These are phyloP conservation scores for Donacobius atricapilla DNA, from an alignment of 2,113 vertebrate species.

Conservation along the genomic window DNA sequence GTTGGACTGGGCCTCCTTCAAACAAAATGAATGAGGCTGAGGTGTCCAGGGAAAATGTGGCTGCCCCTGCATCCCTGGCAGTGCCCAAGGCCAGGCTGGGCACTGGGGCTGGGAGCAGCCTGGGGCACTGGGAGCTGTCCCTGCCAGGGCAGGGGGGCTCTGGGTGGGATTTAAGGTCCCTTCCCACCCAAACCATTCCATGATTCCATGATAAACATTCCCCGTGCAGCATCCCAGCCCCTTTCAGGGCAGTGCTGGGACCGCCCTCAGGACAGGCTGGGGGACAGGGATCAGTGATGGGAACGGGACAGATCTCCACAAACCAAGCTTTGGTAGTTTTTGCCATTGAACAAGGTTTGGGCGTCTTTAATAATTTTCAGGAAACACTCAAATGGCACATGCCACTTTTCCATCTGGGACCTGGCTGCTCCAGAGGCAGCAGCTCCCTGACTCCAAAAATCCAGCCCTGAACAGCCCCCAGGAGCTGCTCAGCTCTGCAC, in stretches of 20 bases:
- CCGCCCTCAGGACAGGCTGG: background rate
- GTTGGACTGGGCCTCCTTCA: background rate
- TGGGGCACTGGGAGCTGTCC: background rate
- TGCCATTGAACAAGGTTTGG: background rate
- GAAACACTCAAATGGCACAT: background rate
- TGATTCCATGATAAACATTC: background rate
- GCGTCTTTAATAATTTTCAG: background rate
- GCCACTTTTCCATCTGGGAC: background rate
- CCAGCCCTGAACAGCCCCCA: background rate
- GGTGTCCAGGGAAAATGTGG: background rate
- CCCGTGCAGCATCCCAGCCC: background rate
- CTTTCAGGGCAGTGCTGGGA: too few species aligned
- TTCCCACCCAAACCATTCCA: background rate
- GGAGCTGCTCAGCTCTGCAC: background rate
- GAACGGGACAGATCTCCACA: background rate
- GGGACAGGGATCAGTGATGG: background rate
- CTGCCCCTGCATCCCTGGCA: background rate
- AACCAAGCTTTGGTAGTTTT: fast-evolving
- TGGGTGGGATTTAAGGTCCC: background rate
- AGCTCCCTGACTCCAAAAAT: background rate
- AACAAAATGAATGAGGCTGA: background rate
- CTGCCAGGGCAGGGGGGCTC: background rate
- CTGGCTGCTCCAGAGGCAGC: background rate
- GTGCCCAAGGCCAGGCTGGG: background rate
- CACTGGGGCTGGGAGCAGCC: too few species aligned